phyloP scores from a whole-genome alignment of 2,797 vertebrate genomes.

The Botia kubotai region DNA sequence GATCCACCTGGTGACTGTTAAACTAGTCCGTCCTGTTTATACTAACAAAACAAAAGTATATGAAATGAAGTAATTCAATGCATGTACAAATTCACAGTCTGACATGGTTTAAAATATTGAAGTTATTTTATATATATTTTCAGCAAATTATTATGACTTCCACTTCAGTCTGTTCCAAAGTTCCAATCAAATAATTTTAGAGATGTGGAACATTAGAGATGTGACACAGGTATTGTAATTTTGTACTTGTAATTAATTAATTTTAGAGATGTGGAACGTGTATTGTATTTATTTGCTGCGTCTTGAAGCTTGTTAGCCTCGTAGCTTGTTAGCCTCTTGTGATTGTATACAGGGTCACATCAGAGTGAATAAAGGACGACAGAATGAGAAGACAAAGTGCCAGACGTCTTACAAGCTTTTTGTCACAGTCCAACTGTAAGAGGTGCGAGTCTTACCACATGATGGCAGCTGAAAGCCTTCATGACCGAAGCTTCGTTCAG shows the following conservation, averaged over 20 bases:
- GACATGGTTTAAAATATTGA: background rate
- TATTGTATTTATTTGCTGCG: no score
- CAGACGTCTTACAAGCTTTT: background rate
- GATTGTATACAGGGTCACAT: no score
- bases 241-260: no score
- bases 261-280: no score
- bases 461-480: constrained; percentile 97
- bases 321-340: no score
- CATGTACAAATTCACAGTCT: background rate
- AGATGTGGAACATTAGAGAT: no score
- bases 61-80: no score
- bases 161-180: no score
- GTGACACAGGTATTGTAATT: no score
- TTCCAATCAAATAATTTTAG: no score
- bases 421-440: constrained; percentile 5
- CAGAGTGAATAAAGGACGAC: no score
- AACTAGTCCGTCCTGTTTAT: background rate
- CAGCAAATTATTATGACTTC: background rate
- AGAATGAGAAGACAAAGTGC: background rate
- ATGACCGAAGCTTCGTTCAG: constrained; percentile 97
- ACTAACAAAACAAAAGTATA: background rate
- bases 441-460: constrained; percentile 84
- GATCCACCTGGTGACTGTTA: background rate
- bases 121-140: background rate
- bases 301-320: no score